phyloP scores from a whole-genome alignment of 2,888 invertebrate genomes.

The Polydrusus pterygomalis region DNA sequence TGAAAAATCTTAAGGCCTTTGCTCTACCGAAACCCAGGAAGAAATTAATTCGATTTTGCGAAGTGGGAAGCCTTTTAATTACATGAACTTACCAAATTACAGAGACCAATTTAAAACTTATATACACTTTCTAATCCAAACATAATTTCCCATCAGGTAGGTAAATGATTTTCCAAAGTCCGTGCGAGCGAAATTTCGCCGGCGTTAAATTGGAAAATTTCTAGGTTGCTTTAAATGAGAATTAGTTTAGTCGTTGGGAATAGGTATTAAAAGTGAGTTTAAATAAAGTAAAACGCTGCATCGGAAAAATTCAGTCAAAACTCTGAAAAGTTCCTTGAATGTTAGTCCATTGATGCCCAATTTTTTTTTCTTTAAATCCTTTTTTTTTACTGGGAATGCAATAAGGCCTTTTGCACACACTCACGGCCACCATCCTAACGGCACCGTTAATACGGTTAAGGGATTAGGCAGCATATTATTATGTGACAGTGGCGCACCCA shows the following conservation, averaged over 20 bases:
- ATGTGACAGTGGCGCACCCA: no score
- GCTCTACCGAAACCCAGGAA: neutral
- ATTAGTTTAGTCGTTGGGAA: neutral
- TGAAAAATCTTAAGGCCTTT: no score
- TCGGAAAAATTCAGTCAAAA: no score
- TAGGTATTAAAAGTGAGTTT: neutral
- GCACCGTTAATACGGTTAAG: no score
- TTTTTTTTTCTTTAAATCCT: no score
- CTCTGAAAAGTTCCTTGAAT: no score
- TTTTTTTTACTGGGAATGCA: no score
- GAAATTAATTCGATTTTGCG: neutral
- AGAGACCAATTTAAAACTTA: constrained; percentile 10
- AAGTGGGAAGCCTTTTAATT: neutral
- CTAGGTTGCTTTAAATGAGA: constrained; percentile 23
- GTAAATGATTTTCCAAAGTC: constrained; percentile 31
- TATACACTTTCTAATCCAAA: constrained; percentile 31
- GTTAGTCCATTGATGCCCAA: no score
- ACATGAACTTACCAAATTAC: neutral
- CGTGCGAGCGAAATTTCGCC: constrained; percentile 25
- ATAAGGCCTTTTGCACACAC: no score
- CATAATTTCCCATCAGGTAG: constrained; percentile 41
- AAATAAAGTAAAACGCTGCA: neutral
- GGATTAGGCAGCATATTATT: no score
- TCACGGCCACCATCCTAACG: no score
- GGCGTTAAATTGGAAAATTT: constrained; percentile 37